Evolutionary conservation across 2,888 invertebrate genomes (phyloP).

Genomic region (Heliconius erato): DNA sequence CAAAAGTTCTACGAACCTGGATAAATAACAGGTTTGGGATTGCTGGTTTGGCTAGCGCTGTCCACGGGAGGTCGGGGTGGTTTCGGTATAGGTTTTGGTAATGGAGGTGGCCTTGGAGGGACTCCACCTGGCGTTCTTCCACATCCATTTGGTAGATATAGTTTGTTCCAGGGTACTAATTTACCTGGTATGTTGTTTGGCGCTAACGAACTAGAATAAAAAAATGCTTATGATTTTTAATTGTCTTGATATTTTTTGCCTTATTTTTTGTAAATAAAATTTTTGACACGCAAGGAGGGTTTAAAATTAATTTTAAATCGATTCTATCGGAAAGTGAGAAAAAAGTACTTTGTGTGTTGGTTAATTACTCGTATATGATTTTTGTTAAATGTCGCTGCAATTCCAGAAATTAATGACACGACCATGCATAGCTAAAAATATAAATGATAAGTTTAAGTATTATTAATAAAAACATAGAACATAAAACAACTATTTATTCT

Average conservation of each 20-base stretch:
- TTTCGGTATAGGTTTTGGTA: constrained; percentile 64
- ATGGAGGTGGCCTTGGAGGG: constrained; percentile 72
- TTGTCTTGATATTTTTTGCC: neutral
- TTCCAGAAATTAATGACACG: no score
- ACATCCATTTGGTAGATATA: constrained; percentile 91
- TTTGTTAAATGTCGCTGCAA: no score
- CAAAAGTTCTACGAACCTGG: constrained; percentile 59
- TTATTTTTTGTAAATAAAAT: neutral
- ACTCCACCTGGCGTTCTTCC: constrained; percentile 84
- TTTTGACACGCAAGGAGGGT: no score
- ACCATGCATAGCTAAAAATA: neutral
- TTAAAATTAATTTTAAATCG: no score
- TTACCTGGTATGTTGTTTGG: constrained; percentile 54
- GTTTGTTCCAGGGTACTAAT: constrained; percentile 87
- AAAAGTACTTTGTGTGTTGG: no score
- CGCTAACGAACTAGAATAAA: constrained; percentile 51
- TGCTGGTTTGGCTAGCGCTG: constrained; percentile 74
- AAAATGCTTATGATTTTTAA: neutral
- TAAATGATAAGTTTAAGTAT: neutral
- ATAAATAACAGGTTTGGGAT: constrained; percentile 70
- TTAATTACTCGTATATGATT: no score
- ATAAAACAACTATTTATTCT: no score
- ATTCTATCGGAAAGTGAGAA: no score
- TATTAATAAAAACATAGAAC: no score
- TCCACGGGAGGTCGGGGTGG: constrained; percentile 69